Evolutionary conservation across 2,888 invertebrate genomes (phyloP).

Genomic region (Acronicta aceris): DNA sequence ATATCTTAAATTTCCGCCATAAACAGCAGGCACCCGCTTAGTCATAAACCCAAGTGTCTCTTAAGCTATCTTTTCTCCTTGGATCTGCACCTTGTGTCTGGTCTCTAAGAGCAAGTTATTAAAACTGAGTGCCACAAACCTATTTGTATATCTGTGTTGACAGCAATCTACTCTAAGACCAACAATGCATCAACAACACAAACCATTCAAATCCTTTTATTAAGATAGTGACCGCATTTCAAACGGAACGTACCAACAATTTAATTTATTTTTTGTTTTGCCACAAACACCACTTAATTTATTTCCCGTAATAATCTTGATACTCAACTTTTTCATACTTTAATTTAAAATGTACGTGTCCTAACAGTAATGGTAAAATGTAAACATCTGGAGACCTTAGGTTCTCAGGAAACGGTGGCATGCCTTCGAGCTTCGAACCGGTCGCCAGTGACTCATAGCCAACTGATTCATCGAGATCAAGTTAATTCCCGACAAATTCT

Average conservation of each 20-base stretch:
- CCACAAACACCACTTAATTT: constrained; percentile 29
- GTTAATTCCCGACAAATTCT: constrained; percentile 48
- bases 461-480: constrained; percentile 66
- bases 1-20: no score
- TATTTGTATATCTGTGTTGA: no score
- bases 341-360: constrained; percentile 32
- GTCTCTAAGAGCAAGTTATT: no score
- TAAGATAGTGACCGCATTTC: constrained; percentile 10
- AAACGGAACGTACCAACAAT: background rate
- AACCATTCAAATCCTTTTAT: constrained; percentile 1
- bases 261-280: constrained; percentile 14
- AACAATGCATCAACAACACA: background rate
- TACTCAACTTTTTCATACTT: constrained; percentile 11
- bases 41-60: no score
- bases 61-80: no score
- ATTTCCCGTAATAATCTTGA: constrained; percentile 14
- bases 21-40: no score
- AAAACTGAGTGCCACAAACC: no score
- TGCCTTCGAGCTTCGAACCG: constrained; percentile 55
- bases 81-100: no score
- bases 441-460: constrained; percentile 60
- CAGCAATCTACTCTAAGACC: background rate
- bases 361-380: constrained; percentile 32
- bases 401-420: constrained; percentile 55
- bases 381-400: constrained; percentile 31